These are phyloP conservation scores for Drosophila pegasa DNA, from an alignment of 2,888 invertebrate genomes.

Conservation along the genomic window DNA sequence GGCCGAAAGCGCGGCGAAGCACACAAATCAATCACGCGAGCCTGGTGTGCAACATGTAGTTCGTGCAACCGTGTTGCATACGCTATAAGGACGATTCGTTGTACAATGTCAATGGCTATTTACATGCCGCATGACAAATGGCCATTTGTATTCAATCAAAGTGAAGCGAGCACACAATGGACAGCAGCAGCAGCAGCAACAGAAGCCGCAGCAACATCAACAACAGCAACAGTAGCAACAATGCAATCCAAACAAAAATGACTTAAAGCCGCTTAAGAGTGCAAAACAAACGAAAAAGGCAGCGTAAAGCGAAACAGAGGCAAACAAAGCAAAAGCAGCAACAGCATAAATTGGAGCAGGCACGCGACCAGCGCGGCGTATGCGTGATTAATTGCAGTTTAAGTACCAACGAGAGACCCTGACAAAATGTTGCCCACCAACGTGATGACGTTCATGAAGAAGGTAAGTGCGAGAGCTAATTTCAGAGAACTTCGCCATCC, in stretches of 20 bases:
- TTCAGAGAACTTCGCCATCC: constrained; percentile 6
- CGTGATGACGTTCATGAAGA: constrained; percentile 96
- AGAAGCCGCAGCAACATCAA: constrained; percentile 13
- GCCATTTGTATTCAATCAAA: constrained; percentile 59
- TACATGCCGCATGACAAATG: constrained; percentile 74
- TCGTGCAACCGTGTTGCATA: constrained; percentile 24
- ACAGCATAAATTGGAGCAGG: constrained; percentile 36
- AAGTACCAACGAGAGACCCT: constrained; percentile 44
- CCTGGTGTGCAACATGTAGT: constrained; percentile 58
- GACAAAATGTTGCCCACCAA: constrained; percentile 93
- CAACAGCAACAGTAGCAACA: constrained; percentile 9
- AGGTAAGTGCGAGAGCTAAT: constrained; percentile 87
- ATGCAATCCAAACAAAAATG: constrained; percentile 39
- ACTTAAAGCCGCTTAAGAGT: constrained; percentile 72
- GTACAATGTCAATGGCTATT: constrained; percentile 71
- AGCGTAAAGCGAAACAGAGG: constrained; percentile 19
- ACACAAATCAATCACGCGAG: constrained; percentile 61
- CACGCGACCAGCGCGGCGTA: constrained; percentile 47
- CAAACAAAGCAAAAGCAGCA: constrained; percentile 38
- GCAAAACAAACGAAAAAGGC: constrained; percentile 25
- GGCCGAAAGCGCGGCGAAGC: constrained; percentile 1
- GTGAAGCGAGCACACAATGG: constrained; percentile 48
- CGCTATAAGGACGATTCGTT: constrained; percentile 24
- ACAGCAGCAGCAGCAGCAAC: constrained; percentile 24
- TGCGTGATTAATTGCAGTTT: constrained; percentile 78